These are phyloP conservation scores for Folsomia candida DNA, from an alignment of 2,888 invertebrate species.

Conservation along the genomic window DNA sequence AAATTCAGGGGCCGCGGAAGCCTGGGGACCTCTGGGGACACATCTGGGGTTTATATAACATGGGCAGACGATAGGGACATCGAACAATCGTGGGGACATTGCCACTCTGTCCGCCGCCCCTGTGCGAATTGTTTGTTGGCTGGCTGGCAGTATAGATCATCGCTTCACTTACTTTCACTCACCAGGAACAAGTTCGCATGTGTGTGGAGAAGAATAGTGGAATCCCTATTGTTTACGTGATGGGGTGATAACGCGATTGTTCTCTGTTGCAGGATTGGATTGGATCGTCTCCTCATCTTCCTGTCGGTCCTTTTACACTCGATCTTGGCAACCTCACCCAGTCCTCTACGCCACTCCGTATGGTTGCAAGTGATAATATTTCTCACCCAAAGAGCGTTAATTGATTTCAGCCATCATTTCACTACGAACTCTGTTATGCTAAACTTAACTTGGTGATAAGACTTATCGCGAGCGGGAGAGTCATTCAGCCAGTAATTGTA, in stretches of 20 bases:
- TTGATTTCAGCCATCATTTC: neutral
- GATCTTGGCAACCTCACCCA: neutral
- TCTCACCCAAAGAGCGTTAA: neutral
- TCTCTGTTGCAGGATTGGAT: too few relatives aligned
- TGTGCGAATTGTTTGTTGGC: too few relatives aligned
- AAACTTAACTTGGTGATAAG: neutral
- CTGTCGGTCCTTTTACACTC: neutral
- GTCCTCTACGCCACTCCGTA: neutral
- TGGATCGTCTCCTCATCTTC: neutral
- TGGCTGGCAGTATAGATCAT: too few relatives aligned
- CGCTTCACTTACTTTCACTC: neutral
- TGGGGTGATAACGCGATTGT: neutral
- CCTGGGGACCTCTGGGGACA: too few relatives aligned
- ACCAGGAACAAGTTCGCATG: neutral
- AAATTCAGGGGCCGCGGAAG: too few relatives aligned
- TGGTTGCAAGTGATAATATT: neutral
- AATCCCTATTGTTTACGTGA: neutral
- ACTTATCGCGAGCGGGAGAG: too few relatives aligned
- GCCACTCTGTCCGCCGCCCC: too few relatives aligned
- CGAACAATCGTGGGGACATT: too few relatives aligned
- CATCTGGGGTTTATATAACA: too few relatives aligned
- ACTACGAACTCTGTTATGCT: neutral
- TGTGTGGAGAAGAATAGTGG: neutral
- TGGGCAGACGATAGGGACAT: too few relatives aligned
- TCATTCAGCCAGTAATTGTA: too few relatives aligned